Percentiles rank a stretch among this genome's conserved stretches.
phyloP scores from a whole-genome alignment of 2,113 vertebrate species.

The Bostrychus sinensis region DNA sequence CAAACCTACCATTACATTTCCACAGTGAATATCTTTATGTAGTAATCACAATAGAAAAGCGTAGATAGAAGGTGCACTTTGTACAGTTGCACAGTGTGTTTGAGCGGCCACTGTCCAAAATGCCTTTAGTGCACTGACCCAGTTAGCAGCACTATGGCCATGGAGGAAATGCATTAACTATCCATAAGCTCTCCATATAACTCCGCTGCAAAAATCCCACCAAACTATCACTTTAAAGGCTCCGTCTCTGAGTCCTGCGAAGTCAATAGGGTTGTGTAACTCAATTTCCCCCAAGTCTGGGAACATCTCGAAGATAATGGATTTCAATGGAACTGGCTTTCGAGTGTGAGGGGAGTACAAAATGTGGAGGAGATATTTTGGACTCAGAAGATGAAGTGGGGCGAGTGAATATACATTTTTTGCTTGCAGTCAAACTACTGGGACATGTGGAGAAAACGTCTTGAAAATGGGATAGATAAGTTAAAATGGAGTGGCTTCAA shows the following conservation, averaged over 20 bases:
- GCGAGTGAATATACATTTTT: constrained; percentile 34
- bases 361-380: constrained; percentile 16
- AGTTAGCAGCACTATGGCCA: neutral
- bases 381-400: constrained; percentile 27
- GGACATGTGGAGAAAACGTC: constrained; percentile 36
- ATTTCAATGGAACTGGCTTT: constrained; percentile 46
- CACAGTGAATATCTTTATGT: neutral
- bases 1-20: neutral
- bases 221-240: constrained; percentile 28
- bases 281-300: constrained; percentile 60
- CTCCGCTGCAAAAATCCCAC: neutral
- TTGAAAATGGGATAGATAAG: constrained; percentile 15
- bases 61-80: neutral
- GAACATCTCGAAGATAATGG: constrained; percentile 62
- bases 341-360: constrained; percentile 26
- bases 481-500: constrained; percentile 43
- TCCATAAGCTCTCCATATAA: constrained; percentile 1
- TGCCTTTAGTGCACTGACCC: constrained; percentile 4
- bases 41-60: neutral
- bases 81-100: neutral
- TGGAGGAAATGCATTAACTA: neutral
- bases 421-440: constrained; percentile 39
- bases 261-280: constrained; percentile 48
- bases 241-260: constrained; percentile 22
- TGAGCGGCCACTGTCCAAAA: neutral